Percentiles rank a stretch among this genome's conserved stretches.
These are phyloP conservation scores for Colinus virginianus DNA, from an alignment of 2,113 vertebrate genomes.

Conservation along the genomic window DNA sequence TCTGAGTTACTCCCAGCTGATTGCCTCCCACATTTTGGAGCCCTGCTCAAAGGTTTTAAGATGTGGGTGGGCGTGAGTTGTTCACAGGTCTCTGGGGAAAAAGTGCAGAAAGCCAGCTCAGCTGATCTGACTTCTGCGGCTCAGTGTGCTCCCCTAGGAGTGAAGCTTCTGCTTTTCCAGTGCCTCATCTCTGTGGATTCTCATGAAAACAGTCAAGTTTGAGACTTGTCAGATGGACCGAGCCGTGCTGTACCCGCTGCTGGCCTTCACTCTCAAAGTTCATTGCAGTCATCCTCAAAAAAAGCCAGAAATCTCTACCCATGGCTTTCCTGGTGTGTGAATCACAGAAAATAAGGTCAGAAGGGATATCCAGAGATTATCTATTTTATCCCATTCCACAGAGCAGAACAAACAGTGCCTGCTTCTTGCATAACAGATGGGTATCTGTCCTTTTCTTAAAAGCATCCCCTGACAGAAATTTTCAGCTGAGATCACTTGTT, in stretches of 20 bases:
- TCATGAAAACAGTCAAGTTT: not conserved
- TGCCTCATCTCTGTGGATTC: not conserved
- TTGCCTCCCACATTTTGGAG: not conserved
- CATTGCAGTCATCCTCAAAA: not conserved
- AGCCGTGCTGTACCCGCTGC: not conserved
- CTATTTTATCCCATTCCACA: not conserved
- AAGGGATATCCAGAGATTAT: not conserved
- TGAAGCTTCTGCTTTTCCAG: not conserved
- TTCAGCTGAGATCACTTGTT: not conserved
- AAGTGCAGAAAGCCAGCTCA: not conserved
- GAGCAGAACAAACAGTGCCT: not conserved
- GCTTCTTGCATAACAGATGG: not conserved
- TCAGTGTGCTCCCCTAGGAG: not conserved
- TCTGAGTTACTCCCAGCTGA: not conserved
- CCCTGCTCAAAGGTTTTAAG: not conserved
- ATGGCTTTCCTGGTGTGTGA: not conserved
- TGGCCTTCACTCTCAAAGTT: not conserved
- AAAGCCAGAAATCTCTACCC: not conserved
- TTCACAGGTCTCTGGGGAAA: not conserved
- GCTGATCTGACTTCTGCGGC: not conserved
- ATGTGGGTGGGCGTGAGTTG: not conserved
- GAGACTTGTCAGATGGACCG: not conserved
- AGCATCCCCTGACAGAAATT: not conserved
- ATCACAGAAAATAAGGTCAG: not conserved
- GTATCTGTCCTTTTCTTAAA: not conserved